Evolutionary conservation across 2,797 vertebrate species (phyloP).

Genomic region (Salmo trutta): DNA sequence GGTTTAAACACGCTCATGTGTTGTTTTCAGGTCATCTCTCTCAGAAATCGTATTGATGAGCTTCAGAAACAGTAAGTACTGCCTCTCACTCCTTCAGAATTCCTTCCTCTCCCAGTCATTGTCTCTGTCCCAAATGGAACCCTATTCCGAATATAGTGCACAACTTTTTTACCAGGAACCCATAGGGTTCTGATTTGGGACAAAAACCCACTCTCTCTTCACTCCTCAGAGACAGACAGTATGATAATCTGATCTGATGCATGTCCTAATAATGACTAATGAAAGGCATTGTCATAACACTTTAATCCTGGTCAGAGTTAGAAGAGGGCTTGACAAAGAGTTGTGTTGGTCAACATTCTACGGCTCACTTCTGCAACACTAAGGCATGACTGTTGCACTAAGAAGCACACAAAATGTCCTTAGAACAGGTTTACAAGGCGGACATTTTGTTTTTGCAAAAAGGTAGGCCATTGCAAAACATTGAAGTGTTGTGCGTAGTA

Average conservation of each 20-base stretch:
- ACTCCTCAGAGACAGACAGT: neutral
- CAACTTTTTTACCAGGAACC: too few relatives aligned
- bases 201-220: neutral
- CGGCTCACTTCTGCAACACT: conserved; percentile 7
- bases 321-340: neutral
- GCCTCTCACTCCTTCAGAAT: neutral
- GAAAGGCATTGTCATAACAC: conserved; percentile 12
- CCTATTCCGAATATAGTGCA: neutral
- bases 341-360: neutral
- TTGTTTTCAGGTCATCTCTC: conserved; percentile 90
- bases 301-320: conserved; percentile 8
- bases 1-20: conserved; percentile 67
- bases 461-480: conserved; percentile 1
- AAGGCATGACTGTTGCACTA: conserved; percentile 22
- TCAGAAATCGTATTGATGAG: conserved; percentile 98
- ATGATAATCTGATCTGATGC: conserved; percentile 30
- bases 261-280: conserved; percentile 18
- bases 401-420: conserved; percentile 30
- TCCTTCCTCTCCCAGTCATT: neutral
- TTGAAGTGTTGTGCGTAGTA: neutral
- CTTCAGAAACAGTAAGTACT: conserved; percentile 98
- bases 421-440: conserved; percentile 19
- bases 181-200: neutral
- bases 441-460: conserved; percentile 34
- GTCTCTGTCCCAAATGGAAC: neutral